Base-by-base conservation (phyloP, 1,140 invertebrate genomes). In the Hypothenemus hampei region DNA sequence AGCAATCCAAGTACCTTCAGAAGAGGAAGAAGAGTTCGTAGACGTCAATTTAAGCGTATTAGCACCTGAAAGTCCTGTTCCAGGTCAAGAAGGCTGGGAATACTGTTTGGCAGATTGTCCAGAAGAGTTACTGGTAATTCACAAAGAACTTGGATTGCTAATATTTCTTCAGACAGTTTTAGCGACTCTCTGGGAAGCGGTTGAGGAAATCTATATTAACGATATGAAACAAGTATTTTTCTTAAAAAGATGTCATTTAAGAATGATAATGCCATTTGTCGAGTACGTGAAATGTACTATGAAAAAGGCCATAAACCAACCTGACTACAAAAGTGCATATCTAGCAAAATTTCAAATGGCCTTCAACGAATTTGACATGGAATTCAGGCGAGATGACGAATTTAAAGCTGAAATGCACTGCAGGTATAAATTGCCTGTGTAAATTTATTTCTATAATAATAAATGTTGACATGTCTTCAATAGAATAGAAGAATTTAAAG, bases 351-450 rank as follows among this genome's bases (percentile, higher is more conserved):
- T 82, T 62, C 78, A 80, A 58, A 68, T 63, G n/a, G 65, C 71
- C 2, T 81, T 77, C 58, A 81, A 82, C 66, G 66, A 73, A 13
- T 72, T 81, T 57, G 74, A 78, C 54, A 67, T 74, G 37, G 75
- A 80, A 57, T 73, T 77, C 60, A 67, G 79, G 0, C 65, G 73
- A 39, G 71, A 80, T 48, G 62, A 68, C 52, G 72, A 78, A 16
- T 62, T 74, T 7, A 75, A 75, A 43, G 60, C 61, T 1, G 75
- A 78, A 51, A 40, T 77, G 18, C 69, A 74, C 39, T 71, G 71
- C 36, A 20, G 52, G 58, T 60, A 18, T 45, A 33, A 43, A 46
- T 18, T 2, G 6, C n/a, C n/a, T 1, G 26, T 29, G 6, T 29
- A 29, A n/a, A n/a, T n/a, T n/a, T n/a, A n/a, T n/a, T n/a, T n/a